These are phyloP conservation scores for Harpalus rubripes DNA, from an alignment of 2,888 invertebrate species.

Conservation along the genomic window DNA sequence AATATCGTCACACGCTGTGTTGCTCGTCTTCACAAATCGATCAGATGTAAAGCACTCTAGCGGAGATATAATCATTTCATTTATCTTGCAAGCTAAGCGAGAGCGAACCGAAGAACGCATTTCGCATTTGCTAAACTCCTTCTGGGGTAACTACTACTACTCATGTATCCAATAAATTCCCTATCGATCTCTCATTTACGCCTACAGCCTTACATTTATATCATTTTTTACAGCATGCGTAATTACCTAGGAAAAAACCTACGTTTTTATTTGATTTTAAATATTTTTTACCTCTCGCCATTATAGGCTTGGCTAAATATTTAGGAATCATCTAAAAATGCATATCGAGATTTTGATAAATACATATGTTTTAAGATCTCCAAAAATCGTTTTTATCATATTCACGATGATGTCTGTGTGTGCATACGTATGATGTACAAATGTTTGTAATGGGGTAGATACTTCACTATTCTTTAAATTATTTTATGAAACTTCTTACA, in stretches of 20 bases:
- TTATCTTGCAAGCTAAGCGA: conserved; percentile 28
- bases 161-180: conserved; percentile 44
- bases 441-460: too few relatives aligned
- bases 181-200: neutral
- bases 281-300: too few relatives aligned
- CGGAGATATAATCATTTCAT: conserved; percentile 51
- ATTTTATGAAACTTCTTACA: too few relatives aligned
- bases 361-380: too few relatives aligned
- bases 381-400: too few relatives aligned
- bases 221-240: neutral
- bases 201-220: neutral
- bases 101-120: conserved; percentile 7
- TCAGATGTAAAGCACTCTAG: conserved; percentile 41
- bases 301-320: too few relatives aligned
- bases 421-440: too few relatives aligned
- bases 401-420: too few relatives aligned
- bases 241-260: neutral
- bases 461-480: too few relatives aligned
- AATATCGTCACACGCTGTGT: conserved; percentile 36
- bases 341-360: too few relatives aligned
- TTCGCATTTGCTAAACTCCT: conserved; percentile 20
- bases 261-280: too few relatives aligned
- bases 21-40: conserved; percentile 37
- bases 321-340: too few relatives aligned
- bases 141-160: conserved; percentile 37